Conservation (phyloP, 1,140 invertebrate genomes). For the Thaumetopoea pityocampa region DNA sequence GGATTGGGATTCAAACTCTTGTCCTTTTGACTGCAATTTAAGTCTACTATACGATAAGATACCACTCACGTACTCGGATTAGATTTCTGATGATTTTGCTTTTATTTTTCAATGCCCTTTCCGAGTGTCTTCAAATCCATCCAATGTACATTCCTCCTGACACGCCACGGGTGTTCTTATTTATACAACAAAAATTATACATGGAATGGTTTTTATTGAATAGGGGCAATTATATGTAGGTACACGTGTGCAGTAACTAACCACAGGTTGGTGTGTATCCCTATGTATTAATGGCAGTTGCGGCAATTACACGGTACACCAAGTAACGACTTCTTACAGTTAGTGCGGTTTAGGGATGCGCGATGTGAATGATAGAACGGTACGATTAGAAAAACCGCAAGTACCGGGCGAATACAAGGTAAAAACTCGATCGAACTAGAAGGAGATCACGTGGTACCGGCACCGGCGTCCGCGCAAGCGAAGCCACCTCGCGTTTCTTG, state of each 20-base stretch:
- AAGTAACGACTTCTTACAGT: constrained; percentile 42
- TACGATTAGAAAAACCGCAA: constrained; percentile 40
- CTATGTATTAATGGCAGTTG: constrained; percentile 36
- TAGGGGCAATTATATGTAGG: constrained; percentile 20
- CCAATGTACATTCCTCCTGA: constrained; percentile 2
- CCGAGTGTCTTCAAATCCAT: constrained; percentile 9
- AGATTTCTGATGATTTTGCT: no score
- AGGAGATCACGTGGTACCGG: constrained; percentile 33
- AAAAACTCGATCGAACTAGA: constrained; percentile 40
- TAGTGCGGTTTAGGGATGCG: constrained; percentile 41
- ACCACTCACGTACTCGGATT: no score
- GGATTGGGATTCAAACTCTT: no score
- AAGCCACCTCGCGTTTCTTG: no score
- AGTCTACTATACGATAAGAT: no score
- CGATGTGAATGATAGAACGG: constrained; percentile 33
- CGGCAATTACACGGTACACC: constrained; percentile 31
- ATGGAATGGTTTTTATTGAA: constrained; percentile 6
- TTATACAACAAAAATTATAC: constrained; percentile 10
- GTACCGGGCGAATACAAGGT: constrained; percentile 20
- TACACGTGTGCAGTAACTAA: constrained; percentile 30
- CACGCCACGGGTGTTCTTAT: constrained; percentile 10
- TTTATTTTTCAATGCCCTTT: constrained; percentile 6
- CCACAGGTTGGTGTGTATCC: constrained; percentile 18
- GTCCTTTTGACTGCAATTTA: no score
- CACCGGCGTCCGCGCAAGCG: constrained; percentile 7